These are phyloP conservation scores for Eidolon dupreanum DNA, from an alignment of 2,797 vertebrate species.

Conservation along the genomic window DNA sequence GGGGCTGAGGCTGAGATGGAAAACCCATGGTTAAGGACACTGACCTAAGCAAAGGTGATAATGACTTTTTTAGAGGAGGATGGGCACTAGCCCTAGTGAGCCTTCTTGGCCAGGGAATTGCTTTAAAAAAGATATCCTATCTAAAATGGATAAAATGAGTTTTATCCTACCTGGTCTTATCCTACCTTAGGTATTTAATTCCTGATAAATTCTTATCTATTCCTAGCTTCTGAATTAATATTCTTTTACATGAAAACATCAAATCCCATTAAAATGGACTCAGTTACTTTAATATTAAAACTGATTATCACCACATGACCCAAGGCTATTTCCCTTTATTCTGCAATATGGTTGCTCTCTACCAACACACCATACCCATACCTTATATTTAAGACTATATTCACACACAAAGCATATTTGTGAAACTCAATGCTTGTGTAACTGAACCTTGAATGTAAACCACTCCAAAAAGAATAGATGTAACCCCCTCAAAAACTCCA, in stretches of 20 bases:
- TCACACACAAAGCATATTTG: not conserved
- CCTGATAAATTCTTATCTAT: not conserved
- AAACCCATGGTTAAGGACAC: not conserved
- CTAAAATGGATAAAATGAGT: not conserved
- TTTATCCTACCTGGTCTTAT: not conserved
- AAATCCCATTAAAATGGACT: not conserved
- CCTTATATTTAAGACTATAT: not conserved
- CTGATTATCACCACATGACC: not conserved
- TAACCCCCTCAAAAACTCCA: not conserved
- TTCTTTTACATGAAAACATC: not conserved
- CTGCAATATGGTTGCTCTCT: not conserved
- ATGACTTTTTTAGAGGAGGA: not conserved
- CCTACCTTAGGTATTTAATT: not conserved
- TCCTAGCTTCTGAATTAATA: not conserved
- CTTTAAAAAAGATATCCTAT: not conserved
- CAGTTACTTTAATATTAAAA: not conserved
- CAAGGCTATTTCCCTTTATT: not conserved
- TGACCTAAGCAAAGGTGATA: not conserved
- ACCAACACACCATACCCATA: not conserved
- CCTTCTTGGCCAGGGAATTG: not conserved
- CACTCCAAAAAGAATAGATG: not conserved
- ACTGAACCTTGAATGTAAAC: not conserved
- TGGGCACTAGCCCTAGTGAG: not conserved
- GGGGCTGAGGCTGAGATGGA: not conserved
- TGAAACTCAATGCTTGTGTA: not conserved